phyloP scores from a whole-genome alignment of 2,797 vertebrate species.

The Myiothlypis chrysogaster region DNA sequence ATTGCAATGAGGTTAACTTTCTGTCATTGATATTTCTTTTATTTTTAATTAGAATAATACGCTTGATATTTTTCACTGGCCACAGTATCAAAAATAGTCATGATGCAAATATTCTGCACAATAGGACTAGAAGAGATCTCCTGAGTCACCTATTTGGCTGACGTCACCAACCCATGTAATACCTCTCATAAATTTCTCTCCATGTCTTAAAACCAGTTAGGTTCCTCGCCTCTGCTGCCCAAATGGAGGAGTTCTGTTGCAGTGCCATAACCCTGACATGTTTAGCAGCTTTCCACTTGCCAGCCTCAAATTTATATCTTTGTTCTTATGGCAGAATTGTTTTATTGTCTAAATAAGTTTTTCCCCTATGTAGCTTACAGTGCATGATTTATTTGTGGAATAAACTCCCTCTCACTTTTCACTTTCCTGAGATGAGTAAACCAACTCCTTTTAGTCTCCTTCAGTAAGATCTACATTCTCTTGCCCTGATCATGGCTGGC shows the following conservation, averaged over 20 bases:
- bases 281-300: background rate
- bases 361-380: background rate
- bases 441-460: background rate
- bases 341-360: background rate
- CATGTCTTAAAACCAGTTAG: background rate
- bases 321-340: background rate
- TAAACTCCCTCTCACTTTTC: background rate
- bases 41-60: background rate
- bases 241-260: background rate
- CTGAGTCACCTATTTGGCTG: background rate
- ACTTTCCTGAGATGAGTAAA: background rate
- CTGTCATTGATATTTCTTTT: slow-evolving; percentile 1
- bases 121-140: background rate
- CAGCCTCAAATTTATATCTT: background rate
- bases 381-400: background rate
- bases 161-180: background rate
- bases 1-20: slow-evolving; percentile 8
- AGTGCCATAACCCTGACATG: background rate
- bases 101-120: background rate
- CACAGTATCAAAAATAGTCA: background rate
- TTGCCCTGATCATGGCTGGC: background rate
- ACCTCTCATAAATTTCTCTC: background rate
- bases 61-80: background rate
- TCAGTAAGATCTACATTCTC: background rate
- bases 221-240: background rate